phyloP scores from a whole-genome alignment of 1,140 invertebrate genomes.

The Drosophila burlai region DNA sequence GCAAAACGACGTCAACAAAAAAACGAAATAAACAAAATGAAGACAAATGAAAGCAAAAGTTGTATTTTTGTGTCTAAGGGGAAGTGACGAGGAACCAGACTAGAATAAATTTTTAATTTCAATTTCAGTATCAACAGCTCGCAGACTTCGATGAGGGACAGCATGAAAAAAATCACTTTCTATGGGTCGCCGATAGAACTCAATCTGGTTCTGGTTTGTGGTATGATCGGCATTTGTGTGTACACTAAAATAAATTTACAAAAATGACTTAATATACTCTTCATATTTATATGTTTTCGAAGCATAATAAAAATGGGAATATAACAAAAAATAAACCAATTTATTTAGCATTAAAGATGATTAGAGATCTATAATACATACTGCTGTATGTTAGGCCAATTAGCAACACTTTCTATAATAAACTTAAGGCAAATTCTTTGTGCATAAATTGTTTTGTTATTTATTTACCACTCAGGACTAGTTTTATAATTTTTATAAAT shows the following conservation, averaged over 20 bases:
- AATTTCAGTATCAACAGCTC: conserved; percentile 24
- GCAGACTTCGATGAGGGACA: conserved; percentile 22
- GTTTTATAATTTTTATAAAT: not conserved
- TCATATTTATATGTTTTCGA: too few species aligned
- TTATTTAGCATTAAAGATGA: not conserved
- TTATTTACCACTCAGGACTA: not conserved
- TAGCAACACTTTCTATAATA: too few species aligned
- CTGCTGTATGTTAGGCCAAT: too few species aligned
- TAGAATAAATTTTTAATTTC: conserved; percentile 53
- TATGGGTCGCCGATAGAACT: conserved; percentile 31
- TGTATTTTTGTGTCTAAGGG: not conserved
- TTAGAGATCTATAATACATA: too few species aligned
- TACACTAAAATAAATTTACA: not conserved
- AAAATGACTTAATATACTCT: not conserved
- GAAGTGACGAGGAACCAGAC: conserved; percentile 2
- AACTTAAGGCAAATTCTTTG: too few species aligned
- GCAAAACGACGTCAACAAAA: conserved; percentile 30
- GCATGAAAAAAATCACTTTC: conserved; percentile 62
- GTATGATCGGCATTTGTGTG: conserved; percentile 18
- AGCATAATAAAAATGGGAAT: too few species aligned
- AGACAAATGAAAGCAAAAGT: conserved; percentile 31
- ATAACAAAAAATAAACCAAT: not conserved
- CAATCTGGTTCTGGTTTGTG: conserved; percentile 32
- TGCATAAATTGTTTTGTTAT: too few species aligned
- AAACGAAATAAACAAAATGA: conserved; percentile 60